Evolutionary conservation across 2,797 vertebrate genomes (phyloP), one percentile per base, ranked within the genome.

Genomic region (Spheniscus humboldti): DNA sequence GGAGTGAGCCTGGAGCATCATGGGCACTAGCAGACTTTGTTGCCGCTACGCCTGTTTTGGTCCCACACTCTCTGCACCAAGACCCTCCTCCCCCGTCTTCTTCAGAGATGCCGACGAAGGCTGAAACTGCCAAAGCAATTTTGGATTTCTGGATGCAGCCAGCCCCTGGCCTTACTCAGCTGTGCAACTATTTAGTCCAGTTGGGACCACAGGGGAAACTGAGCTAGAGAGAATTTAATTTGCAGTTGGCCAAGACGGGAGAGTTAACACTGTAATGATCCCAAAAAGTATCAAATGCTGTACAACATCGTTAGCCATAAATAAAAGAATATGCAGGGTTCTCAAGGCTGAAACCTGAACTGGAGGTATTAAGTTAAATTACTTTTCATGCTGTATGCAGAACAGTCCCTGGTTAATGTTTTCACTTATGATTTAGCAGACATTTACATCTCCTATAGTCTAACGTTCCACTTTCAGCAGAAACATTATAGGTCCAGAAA

Each of bases 261-360:
- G 28, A 91, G 56, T 79, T 94, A 78, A 92, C 84, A 59, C 76
- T 80, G 73, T 83, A 88, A 86, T 35, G 71, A 78, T 96, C 86
- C 69, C 69, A 14, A 35, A 68, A 93, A 89, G 75, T 73, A 95
- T 92, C 87, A 52, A 72, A 68, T 92, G 79, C 73, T 68, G 28
- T 86, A 31, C 60, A 74, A 24, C 57, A 62, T 72, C 5, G 2
- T 90, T 92, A 94, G 77, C 27, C 75, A 86, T 73, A 86, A 90
- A 79, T 23, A 69, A 82, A 87, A 88, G 48, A 78, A 73, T 37
- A 86, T 30, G 52, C 50, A 41, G 91, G 72, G 57, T 88, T 86
- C 67, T 81, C 76, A 84, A 79, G 90, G 52, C 83, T 94, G 93
- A 95, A 95, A 96, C 55, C 25, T 86, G 88, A 95, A 62, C 88